phyloP scores from a whole-genome alignment of 2,888 invertebrate genomes.

The Amblyjoppa proteus region DNA sequence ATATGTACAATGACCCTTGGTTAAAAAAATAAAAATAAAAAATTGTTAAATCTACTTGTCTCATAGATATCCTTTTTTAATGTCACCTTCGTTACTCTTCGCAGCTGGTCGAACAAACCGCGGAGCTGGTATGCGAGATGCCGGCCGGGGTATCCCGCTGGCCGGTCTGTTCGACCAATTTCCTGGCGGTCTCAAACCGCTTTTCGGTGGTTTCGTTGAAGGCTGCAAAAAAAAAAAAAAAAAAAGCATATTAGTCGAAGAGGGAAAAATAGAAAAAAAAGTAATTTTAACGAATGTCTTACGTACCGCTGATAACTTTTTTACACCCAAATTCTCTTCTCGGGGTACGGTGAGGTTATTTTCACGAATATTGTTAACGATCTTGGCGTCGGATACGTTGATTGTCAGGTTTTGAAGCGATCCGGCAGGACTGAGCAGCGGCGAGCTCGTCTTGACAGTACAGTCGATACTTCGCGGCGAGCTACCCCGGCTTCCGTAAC shows the following conservation, averaged over 20 bases:
- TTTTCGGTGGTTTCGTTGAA: slow-evolving; percentile 59
- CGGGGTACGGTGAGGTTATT: slow-evolving; percentile 42
- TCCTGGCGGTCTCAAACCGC: slow-evolving; percentile 77
- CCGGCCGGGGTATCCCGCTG: slow-evolving; percentile 83
- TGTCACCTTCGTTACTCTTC: slow-evolving; percentile 67
- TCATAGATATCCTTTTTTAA: slow-evolving; percentile 67
- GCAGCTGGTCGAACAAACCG: slow-evolving; percentile 73
- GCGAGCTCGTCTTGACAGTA: slow-evolving; percentile 79
- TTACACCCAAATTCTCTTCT: slow-evolving; percentile 37
- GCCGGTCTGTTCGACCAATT: slow-evolving; percentile 76
- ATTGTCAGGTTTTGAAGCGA: slow-evolving; percentile 71
- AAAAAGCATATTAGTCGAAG: neutral
- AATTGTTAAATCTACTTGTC: slow-evolving; percentile 25
- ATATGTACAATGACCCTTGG: slow-evolving; percentile 57
- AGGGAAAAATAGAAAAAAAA: neutral
- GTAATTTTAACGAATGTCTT: neutral
- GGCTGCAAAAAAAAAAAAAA: slow-evolving; percentile 50
- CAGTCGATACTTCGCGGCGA: slow-evolving; percentile 70
- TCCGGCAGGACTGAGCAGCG: slow-evolving; percentile 76
- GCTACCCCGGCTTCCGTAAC: slow-evolving; percentile 67
- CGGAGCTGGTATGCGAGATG: slow-evolving; percentile 82
- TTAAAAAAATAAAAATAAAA: slow-evolving; percentile 39
- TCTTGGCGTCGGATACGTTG: slow-evolving; percentile 37
- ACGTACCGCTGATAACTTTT: slow-evolving; percentile 58
- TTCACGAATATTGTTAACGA: slow-evolving; percentile 39